Conservation (phyloP, 2,797 vertebrate species). For the Esox lucius region DNA sequence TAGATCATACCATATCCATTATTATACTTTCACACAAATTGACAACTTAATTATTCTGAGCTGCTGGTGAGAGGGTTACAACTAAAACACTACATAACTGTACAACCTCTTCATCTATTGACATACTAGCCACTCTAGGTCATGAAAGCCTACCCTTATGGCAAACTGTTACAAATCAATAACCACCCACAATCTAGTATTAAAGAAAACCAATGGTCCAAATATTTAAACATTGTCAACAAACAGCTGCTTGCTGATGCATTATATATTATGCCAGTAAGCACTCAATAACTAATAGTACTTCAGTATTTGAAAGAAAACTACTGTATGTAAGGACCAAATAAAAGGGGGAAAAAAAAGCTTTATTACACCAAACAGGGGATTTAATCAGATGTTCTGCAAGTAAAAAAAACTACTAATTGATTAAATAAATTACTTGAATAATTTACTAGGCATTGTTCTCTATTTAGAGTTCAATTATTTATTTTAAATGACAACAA, state of each 20-base stretch:
- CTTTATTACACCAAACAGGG: conserved; percentile 65
- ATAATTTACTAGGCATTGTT: conserved; percentile 21
- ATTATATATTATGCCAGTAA: conserved; percentile 1
- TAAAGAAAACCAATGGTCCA: conserved; percentile 8
- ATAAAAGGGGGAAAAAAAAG: conserved; percentile 40
- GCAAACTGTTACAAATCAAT: conserved; percentile 35
- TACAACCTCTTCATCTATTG: conserved; percentile 20
- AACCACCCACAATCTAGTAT: conserved; percentile 25
- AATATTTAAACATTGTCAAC: conserved; percentile 7
- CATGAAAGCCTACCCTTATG: conserved; percentile 26
- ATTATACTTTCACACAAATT: too few relatives aligned
- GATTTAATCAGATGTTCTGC: conserved; percentile 48
- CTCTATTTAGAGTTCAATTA: conserved; percentile 26
- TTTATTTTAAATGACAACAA: conserved; percentile 17
- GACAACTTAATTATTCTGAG: too few relatives aligned
- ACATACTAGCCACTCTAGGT: conserved; percentile 15
- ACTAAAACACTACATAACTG: conserved; percentile 6
- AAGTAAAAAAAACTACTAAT: conserved; percentile 29
- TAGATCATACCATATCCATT: too few relatives aligned
- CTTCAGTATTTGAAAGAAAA: conserved; percentile 1
- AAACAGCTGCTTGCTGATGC: too few relatives aligned
- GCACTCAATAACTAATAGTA: conserved; percentile 17
- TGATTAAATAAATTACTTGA: neutral
- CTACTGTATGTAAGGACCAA: conserved; percentile 42
- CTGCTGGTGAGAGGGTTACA: too few relatives aligned